A percentile compares a stretch with the other conserved stretches of the same genome.
Conservation (phyloP, 2,797 vertebrate species). For the Gymnodraco acuticeps region DNA sequence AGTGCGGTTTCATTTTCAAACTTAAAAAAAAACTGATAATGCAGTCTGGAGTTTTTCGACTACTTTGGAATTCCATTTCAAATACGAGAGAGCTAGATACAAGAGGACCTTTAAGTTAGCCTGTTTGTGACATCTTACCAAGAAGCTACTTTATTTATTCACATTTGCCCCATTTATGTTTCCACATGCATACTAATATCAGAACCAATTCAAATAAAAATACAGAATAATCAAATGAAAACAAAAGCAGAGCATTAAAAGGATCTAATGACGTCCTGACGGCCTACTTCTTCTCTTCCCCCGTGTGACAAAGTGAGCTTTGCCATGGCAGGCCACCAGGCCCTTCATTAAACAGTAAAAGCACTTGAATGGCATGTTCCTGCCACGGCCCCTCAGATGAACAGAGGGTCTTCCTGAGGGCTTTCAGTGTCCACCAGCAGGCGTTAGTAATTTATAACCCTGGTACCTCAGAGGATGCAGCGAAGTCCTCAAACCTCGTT, state of each 20-base stretch:
- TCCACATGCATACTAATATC: slow-evolving; percentile 51
- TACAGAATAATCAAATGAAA: slow-evolving; percentile 56
- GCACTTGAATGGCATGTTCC: slow-evolving; percentile 47
- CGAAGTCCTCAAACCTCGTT: slow-evolving; percentile 83
- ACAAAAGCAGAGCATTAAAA: slow-evolving; percentile 59
- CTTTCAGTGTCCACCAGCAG: slow-evolving; percentile 63
- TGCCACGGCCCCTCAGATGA: slow-evolving; percentile 53
- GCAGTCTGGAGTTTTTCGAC: neutral
- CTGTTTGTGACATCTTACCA: slow-evolving; percentile 32
- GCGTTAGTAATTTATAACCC: slow-evolving; percentile 79
- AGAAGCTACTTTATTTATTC: slow-evolving; percentile 62
- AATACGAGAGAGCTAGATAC: slow-evolving; percentile 28
- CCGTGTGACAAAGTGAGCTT: slow-evolving; percentile 34
- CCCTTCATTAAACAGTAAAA: slow-evolving; percentile 75
- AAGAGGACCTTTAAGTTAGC: slow-evolving; percentile 24
- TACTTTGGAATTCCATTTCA: slow-evolving; percentile 37
- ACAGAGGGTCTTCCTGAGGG: slow-evolving; percentile 63
- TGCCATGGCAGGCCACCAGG: slow-evolving; percentile 80
- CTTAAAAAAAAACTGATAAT: neutral
- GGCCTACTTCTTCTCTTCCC: slow-evolving; percentile 69
- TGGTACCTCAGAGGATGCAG: slow-evolving; percentile 64
- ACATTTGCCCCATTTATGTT: slow-evolving; percentile 53
- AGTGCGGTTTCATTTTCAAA: slow-evolving; percentile 5
- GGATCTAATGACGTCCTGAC: slow-evolving; percentile 49
- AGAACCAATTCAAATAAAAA: slow-evolving; percentile 27